Evolutionary conservation across 2,888 invertebrate genomes (phyloP), one percentile per base, ranked within the genome.

Genomic region (Prostheceraeus crozeri): DNA sequence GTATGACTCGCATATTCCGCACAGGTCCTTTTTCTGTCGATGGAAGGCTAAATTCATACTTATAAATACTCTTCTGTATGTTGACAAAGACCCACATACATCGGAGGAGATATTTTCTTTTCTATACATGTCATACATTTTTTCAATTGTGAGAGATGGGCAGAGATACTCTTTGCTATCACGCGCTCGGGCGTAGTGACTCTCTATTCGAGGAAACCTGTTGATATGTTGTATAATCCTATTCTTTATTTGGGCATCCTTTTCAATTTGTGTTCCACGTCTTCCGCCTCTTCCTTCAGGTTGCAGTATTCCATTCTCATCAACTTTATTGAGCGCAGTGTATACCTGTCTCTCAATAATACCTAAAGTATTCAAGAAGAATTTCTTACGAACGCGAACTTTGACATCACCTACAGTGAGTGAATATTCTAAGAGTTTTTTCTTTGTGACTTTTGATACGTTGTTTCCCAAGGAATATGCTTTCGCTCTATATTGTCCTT

Each of bases 281-380:
- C n/a, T 21, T 40, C n/a, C n/a, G n/a, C 40, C 4, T 40, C 40
- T 40, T 40, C 19, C 19, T 21, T 40, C n/a, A 14, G 14, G 14
- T 40, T 40, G 16, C 14, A 40, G 40, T 40, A 40, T 40, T 40
- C 40, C n/a, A 40, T 4, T 40, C 19, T 40, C 40, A 40, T 40
- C 19, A 40, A 21, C 19, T 40, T 40, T 40, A 40, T 14, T 16
- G 19, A 40, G 6, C 14, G 19, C 8, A 16, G 40, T 40, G 19
- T 14, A 8, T n/a, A 40, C 40, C 19, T 40, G 40, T 21, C 40
- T 40, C 19, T 40, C 40, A 40, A 21, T 16, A 16, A 40, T 40
- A 16, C 8, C 40, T 16, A 40, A 14, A 16, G 40, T 40, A 8
- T 6, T 4, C 19, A 40, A 21, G 19, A 40, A 40, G 10, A 40